These are phyloP conservation scores for Discoglossus pictus DNA, from an alignment of 2,797 vertebrate species.

Conservation along the genomic window DNA sequence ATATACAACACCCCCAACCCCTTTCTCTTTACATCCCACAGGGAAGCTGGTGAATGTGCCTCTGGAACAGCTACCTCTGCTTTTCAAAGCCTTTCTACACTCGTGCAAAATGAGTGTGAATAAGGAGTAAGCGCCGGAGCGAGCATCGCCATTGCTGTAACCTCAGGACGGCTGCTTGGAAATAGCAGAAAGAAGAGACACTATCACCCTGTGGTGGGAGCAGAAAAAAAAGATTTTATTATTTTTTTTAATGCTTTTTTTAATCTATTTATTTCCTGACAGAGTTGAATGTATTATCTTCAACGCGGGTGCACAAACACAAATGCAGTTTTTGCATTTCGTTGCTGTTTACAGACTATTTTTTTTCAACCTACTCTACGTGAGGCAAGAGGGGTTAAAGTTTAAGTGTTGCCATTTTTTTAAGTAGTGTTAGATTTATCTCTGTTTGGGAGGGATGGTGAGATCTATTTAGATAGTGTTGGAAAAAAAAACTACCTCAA, in stretches of 20 bases:
- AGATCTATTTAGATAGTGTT: slow-evolving; percentile 71
- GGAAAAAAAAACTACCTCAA: slow-evolving; percentile 90
- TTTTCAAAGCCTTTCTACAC: slow-evolving; percentile 98
- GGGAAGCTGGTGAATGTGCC: slow-evolving; percentile 97
- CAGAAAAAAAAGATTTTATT: slow-evolving; percentile 63
- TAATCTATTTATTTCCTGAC: slow-evolving; percentile 99
- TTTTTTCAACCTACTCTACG: slow-evolving; percentile 22
- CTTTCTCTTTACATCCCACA: slow-evolving; percentile 57
- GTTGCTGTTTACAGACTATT: slow-evolving; percentile 88
- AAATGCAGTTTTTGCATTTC: slow-evolving; percentile 90
- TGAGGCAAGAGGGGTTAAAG: slow-evolving; percentile 85
- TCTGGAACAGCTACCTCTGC: slow-evolving; percentile 94
- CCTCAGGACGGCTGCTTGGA: slow-evolving; percentile 59
- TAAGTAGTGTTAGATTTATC: slow-evolving; percentile 82
- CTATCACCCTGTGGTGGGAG: slow-evolving; percentile 25
- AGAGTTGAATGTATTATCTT: slow-evolving; percentile 99
- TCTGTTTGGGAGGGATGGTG: slow-evolving; percentile 78
- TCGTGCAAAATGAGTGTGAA: slow-evolving; percentile 92
- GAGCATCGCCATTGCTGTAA: slow-evolving; percentile 59
- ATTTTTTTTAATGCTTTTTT: slow-evolving; percentile 82
- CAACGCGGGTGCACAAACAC: slow-evolving; percentile 93
- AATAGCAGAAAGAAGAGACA: slow-evolving; percentile 29
- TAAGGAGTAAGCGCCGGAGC: slow-evolving; percentile 77
- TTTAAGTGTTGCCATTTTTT: slow-evolving; percentile 87
- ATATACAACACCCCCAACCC: background rate